phyloP scores from a whole-genome alignment of 2,888 invertebrate species.

The Drosophila picticornis region DNA sequence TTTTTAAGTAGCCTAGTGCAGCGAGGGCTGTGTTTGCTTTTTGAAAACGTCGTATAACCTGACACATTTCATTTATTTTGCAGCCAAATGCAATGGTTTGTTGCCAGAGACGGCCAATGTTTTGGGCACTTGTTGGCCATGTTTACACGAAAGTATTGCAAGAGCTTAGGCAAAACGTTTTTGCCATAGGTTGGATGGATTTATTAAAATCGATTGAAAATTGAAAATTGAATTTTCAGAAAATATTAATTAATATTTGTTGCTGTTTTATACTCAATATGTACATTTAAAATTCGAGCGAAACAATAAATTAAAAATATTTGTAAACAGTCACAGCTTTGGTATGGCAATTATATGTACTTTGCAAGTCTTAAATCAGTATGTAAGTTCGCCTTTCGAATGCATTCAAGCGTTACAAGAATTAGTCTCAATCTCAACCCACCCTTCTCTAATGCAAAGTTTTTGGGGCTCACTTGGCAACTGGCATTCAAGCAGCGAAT shows the following conservation, averaged over 20 bases:
- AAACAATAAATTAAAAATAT: background rate
- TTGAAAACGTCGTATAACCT: slow-evolving; percentile 48
- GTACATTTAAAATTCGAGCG: background rate
- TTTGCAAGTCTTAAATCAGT: background rate
- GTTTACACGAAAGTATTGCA: slow-evolving; percentile 4
- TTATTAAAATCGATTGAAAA: background rate
- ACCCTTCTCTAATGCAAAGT: background rate
- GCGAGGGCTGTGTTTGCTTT: slow-evolving; percentile 32
- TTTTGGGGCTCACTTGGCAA: slow-evolving; percentile 4
- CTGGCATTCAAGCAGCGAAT: slow-evolving; percentile 14
- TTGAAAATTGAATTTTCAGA: too few species aligned
- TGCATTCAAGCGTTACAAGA: slow-evolving; percentile 1
- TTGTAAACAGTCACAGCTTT: background rate
- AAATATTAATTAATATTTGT: background rate
- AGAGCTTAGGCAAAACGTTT: background rate
- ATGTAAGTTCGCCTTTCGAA: background rate
- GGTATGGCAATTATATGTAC: background rate
- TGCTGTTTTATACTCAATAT: background rate
- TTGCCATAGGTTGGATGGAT: background rate
- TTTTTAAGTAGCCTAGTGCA: slow-evolving; percentile 50
- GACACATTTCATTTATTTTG: slow-evolving; percentile 60
- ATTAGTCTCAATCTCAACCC: background rate
- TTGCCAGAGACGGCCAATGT: slow-evolving; percentile 27
- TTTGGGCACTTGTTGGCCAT: slow-evolving; percentile 11
- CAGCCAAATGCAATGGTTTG: slow-evolving; percentile 24